phyloP scores from a whole-genome alignment of 2,797 vertebrate species.

The Pantherophis vulpinus region DNA sequence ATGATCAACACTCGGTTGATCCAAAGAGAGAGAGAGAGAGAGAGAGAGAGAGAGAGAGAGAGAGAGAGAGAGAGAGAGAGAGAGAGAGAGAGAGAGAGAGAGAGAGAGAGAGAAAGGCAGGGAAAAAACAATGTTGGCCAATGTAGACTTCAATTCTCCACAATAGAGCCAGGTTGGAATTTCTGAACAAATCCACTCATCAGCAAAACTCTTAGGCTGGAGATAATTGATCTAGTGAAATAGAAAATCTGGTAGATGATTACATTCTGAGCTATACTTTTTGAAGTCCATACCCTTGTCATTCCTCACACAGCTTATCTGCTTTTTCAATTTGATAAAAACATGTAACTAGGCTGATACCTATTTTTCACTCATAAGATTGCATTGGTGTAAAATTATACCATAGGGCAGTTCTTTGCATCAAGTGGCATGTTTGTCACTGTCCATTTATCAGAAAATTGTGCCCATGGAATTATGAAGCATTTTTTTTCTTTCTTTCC shows the following conservation, averaged over 20 bases:
- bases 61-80: fast-evolving
- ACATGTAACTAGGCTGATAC: not conserved
- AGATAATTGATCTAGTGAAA: not conserved
- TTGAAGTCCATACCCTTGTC: not conserved
- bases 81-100: fast-evolving
- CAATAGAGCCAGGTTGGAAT: not conserved
- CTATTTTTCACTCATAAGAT: not conserved
- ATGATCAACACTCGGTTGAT: too few species aligned
- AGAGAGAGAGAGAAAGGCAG: too few species aligned
- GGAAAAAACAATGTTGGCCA: not conserved
- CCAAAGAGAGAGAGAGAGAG: not conserved
- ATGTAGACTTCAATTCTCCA: not conserved
- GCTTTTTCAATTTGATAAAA: not conserved
- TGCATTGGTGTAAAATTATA: not conserved
- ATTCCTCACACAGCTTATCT: not conserved
- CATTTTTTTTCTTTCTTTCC: not conserved
- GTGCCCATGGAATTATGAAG: not conserved
- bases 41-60: fast-evolving
- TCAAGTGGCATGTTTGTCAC: not conserved
- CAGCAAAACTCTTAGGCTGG: not conserved
- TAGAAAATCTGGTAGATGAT: not conserved
- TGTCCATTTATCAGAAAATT: not conserved
- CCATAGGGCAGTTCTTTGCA: not conserved
- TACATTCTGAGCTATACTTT: not conserved
- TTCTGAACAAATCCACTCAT: not conserved